A percentile compares a stretch with the other conserved stretches of the same genome.
phyloP scores from a whole-genome alignment of 1,140 invertebrate genomes.

The Neotoxoptera formosana region DNA sequence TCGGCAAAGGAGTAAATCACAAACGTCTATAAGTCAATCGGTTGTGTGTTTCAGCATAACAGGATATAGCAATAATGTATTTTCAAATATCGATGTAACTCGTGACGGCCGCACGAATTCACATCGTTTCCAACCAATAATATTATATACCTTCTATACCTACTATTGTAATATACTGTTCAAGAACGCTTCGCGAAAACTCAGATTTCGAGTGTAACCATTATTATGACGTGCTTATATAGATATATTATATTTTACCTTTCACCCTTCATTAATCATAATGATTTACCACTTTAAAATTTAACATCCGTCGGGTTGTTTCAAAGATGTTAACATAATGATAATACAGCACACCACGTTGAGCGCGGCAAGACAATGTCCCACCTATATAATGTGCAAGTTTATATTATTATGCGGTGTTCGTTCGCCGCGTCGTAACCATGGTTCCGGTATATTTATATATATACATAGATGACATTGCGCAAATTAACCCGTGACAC shows the following conservation, averaged over 20 bases:
- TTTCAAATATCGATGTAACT: slow-evolving; percentile 1
- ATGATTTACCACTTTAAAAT: neutral
- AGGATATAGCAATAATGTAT: neutral
- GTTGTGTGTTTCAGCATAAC: neutral
- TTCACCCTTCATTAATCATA: neutral
- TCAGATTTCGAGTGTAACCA: neutral
- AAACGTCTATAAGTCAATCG: neutral
- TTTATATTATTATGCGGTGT: neutral
- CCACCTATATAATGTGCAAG: neutral
- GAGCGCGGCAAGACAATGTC: neutral
- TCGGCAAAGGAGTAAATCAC: neutral
- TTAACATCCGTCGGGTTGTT: neutral
- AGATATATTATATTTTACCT: neutral
- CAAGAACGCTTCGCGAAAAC: neutral
- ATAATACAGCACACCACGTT: neutral
- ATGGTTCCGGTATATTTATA: neutral
- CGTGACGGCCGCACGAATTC: neutral
- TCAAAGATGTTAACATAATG: neutral
- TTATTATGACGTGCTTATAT: neutral
- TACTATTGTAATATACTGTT: neutral
- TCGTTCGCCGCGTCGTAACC: neutral
- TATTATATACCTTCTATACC: neutral
- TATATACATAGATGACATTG: neutral
- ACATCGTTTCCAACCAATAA: neutral
- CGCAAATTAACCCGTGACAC: slow-evolving; percentile 38